Base-by-base conservation (phyloP, 2,797 vertebrate genomes). In the Paedocypris micromegethes region DNA sequence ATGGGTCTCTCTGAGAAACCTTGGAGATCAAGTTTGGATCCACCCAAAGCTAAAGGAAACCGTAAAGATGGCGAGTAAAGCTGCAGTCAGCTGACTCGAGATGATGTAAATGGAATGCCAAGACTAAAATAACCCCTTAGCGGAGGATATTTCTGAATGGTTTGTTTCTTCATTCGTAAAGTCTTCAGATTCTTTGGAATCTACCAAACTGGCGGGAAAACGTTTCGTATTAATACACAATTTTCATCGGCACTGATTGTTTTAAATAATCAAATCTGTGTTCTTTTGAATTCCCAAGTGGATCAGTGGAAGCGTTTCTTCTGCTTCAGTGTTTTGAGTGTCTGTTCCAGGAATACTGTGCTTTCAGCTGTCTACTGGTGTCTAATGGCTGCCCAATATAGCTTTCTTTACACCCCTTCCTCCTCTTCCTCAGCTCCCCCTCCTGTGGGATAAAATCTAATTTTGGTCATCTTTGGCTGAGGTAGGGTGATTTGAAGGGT, bases 301-400 rank as follows among this genome's bases (percentile, higher is more conserved):
- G 49, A 64, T 63, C 39, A 63, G 46, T 9, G 23, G 23, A 42
- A n/a, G n/a, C 53, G 38, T 72, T 62, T 71, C 55, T 42, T 57
- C 41, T 23, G 44, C 55, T 42, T 45, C 47, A 46, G 50, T 60
- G 73, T 63, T 58, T 68, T 53, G 58, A 70, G 47, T 9, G 56
- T 48, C 70, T 55, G 64, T 73, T 73, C 55, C 44, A 62, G 60
- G 73, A 78, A 78, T 75, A 64, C 63, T 70, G 56, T 67, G 64
- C 76, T 61, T 70, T 75, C 73, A 78, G 73, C 76, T 78, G 73
- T 78, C 70, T 68, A 7, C 67, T 54, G 76, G 64, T 75, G 76
- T 77, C 75, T 71, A 59, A 66, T 77, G 52, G 60, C 64, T 53
- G 51, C 72, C 65, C 61, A 37, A 74, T 74, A 72, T 74, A 76